These are phyloP conservation scores for Pandemis heparana DNA, from an alignment of 2,888 invertebrate species.

Conservation along the genomic window DNA sequence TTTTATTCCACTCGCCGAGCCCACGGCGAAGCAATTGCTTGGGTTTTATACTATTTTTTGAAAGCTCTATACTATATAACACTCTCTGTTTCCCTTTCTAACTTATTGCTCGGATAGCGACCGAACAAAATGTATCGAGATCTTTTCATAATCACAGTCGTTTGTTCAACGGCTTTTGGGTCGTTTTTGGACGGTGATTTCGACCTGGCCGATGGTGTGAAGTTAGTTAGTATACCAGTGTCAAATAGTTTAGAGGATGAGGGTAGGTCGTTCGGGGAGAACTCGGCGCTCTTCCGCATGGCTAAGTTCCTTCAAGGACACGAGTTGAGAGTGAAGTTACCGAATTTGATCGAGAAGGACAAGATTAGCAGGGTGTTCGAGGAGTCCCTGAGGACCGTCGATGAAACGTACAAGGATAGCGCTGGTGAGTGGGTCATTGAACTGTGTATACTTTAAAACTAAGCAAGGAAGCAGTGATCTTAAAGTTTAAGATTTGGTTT, in stretches of 20 bases:
- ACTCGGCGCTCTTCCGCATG: conserved; percentile 84
- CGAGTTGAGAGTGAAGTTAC: conserved; percentile 90
- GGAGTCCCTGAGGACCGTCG: conserved; percentile 81
- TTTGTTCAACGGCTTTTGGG: conserved; percentile 56
- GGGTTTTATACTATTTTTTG: conserved; percentile 71
- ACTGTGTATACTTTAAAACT: background rate
- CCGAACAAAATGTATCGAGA: conserved; percentile 73
- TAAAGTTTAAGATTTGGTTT: no score
- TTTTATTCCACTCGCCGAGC: conserved; percentile 60
- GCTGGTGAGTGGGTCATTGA: conserved; percentile 74
- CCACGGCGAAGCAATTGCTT: conserved; percentile 64
- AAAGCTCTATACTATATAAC: conserved; percentile 79
- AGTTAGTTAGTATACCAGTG: conserved; percentile 83
- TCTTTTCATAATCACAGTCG: conserved; percentile 54
- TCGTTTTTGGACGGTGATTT: conserved; percentile 81
- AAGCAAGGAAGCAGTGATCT: no score
- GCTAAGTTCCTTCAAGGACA: conserved; percentile 89
- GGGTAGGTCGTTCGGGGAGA: conserved; percentile 79
- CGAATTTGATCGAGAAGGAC: conserved; percentile 88
- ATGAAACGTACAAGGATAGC: conserved; percentile 75
- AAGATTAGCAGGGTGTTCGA: conserved; percentile 86
- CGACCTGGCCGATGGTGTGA: conserved; percentile 87
- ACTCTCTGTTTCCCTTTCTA: conserved; percentile 67
- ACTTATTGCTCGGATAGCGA: conserved; percentile 71
- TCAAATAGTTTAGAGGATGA: conserved; percentile 80